Evolutionary conservation across 2,888 invertebrate genomes (phyloP), one percentile per base, ranked within the genome.

Genomic region (Philereme vetulata): DNA sequence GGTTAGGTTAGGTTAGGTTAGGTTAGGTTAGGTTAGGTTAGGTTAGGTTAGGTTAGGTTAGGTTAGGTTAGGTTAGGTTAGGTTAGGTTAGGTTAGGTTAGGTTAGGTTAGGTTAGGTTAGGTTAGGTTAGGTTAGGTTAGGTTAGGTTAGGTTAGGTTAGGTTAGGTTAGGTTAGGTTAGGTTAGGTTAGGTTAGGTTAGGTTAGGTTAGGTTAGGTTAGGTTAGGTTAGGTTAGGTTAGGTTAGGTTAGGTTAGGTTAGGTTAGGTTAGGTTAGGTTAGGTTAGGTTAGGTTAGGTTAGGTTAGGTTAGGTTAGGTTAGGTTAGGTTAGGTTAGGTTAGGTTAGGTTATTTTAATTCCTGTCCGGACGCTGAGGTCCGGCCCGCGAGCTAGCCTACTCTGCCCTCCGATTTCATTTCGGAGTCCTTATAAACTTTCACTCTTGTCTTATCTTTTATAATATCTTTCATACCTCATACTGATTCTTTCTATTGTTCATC

Each of bases 1-100:
- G 62, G 64, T 64, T 60, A 56, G 62, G 62, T 62, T 65, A 57
- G 58, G 62, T 64, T 65, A 60, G 57, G 65, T 59, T 64, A 58
- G 60, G 60, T 64, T 67, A 60, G 62, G 64, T 64, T 67, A 62
- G 60, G 64, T 64, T 67, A 61, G 62, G 63, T 62, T 65, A 56
- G 58, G 63, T 61, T 66, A 58, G 59, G 62, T 60, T 66, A 57
- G 58, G 60, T 60, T 66, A 57, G 60, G 64, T 60, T 64, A 57
- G 62, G 61, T 59, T 59, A 61, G 61, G 59, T 61, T 61, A 59
- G 61, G 61, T 63, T 61, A 58, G 62, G 63, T 56, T 58, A 60
- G 61, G 61, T 61, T 56, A 64, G 61, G 60, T 67, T 62, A 62
- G 60, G 62, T 62, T 59, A 61, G 59, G 59, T 62, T 59, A 56